These are phyloP conservation scores for Psittacula echo DNA, from an alignment of 2,797 vertebrate genomes.

Conservation along the genomic window DNA sequence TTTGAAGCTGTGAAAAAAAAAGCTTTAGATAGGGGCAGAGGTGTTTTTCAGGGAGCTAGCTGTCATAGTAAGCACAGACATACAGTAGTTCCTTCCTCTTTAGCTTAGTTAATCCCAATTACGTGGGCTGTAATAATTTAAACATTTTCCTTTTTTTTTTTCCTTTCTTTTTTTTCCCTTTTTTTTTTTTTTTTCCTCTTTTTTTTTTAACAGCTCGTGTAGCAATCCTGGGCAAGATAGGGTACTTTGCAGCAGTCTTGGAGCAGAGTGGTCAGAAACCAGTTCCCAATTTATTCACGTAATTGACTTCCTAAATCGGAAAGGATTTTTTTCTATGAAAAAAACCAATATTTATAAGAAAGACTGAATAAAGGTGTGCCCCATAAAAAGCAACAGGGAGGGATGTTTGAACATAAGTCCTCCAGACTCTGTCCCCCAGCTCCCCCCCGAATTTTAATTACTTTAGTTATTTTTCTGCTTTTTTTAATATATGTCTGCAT, in stretches of 20 bases:
- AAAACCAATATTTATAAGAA: slow-evolving; percentile 69
- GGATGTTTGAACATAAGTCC: background rate
- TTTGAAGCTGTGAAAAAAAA: slow-evolving; percentile 74
- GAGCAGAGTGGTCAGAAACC: slow-evolving; percentile 79
- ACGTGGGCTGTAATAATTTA: slow-evolving; percentile 89
- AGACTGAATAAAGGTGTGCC: slow-evolving; percentile 4
- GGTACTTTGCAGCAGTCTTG: slow-evolving; percentile 15
- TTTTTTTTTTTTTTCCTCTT: background rate
- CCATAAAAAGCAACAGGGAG: background rate
- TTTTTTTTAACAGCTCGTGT: slow-evolving; percentile 5
- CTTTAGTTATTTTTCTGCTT: background rate
- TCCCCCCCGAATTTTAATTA: background rate
- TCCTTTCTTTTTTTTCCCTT: background rate
- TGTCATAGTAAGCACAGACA: slow-evolving; percentile 86
- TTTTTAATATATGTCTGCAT: background rate
- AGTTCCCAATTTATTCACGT: slow-evolving; percentile 69
- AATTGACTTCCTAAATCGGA: slow-evolving; percentile 70
- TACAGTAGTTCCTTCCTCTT: slow-evolving; percentile 85
- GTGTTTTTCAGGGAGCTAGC: slow-evolving; percentile 77
- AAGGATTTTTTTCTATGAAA: slow-evolving; percentile 70
- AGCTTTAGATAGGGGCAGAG: slow-evolving; percentile 75
- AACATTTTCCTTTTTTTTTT: background rate
- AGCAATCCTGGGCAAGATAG: slow-evolving; percentile 12
- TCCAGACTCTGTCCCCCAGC: background rate
- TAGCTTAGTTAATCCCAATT: slow-evolving; percentile 93